A percentile compares a stretch with the other conserved stretches of the same genome.
phyloP scores from a whole-genome alignment of 1,140 invertebrate species.

The Tetragonula clypearis region DNA sequence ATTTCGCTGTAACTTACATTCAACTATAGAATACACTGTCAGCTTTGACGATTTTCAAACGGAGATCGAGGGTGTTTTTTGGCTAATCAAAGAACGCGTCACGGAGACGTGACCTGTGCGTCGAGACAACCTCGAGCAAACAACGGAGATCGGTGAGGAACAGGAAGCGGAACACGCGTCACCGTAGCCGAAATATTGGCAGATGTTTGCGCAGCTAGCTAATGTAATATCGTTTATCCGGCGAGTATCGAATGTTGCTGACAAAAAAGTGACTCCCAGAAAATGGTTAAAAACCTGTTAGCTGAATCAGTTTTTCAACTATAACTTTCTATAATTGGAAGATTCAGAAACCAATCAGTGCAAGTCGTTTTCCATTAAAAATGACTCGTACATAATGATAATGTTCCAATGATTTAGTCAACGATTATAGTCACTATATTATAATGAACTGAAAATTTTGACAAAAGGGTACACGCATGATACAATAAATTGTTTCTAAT shows the following conservation, averaged over 20 bases:
- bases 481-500: too few relatives aligned
- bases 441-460: too few relatives aligned
- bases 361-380: too few relatives aligned
- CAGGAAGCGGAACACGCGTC: conserved; percentile 63
- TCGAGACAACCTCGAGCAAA: conserved; percentile 40
- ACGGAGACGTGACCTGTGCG: conserved; percentile 36
- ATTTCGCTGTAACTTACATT: background rate
- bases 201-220: conserved; percentile 71
- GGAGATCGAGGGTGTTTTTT: conserved; percentile 32
- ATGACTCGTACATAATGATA: too few relatives aligned
- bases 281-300: conserved; percentile 46
- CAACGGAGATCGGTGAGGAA: conserved; percentile 31
- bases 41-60: background rate
- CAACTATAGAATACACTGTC: background rate
- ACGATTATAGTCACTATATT: too few relatives aligned
- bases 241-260: conserved; percentile 61
- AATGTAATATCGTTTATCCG: conserved; percentile 75
- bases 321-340: too few relatives aligned
- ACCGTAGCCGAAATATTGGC: conserved; percentile 47
- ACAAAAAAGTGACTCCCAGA: conserved; percentile 31
- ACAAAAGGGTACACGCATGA: too few relatives aligned
- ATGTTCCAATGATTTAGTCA: too few relatives aligned
- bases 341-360: too few relatives aligned
- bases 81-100: conserved; percentile 46
- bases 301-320: too few relatives aligned